Conservation (phyloP, 2,888 invertebrate genomes). For the Platycnemis pennipes region DNA sequence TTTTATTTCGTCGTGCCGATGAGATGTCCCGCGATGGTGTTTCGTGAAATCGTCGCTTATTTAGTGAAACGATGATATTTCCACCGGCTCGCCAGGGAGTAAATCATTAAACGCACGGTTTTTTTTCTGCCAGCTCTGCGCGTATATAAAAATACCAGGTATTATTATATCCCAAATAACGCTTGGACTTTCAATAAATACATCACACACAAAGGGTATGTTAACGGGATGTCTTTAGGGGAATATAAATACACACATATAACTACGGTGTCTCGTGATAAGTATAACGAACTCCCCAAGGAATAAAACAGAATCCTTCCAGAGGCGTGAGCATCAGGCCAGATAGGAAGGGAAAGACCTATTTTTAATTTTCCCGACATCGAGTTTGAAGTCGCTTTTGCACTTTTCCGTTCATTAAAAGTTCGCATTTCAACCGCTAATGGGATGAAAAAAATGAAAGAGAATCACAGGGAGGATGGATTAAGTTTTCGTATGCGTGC, state of each 20-base stretch:
- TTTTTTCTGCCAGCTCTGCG: neutral
- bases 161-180: constrained; percentile 11
- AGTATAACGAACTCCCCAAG: constrained; percentile 42
- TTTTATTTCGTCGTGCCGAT: constrained; percentile 38
- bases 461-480: constrained; percentile 2
- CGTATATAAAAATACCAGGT: neutral
- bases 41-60: constrained; percentile 57
- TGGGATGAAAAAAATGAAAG: constrained; percentile 17
- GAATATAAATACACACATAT: neutral
- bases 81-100: neutral
- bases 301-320: neutral
- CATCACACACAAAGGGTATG: neutral
- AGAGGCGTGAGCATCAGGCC: neutral
- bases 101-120: constrained; percentile 39
- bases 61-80: constrained; percentile 30
- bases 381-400: constrained; percentile 56
- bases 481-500: constrained; percentile 40
- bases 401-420: constrained; percentile 66
- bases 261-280: constrained; percentile 21
- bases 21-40: constrained; percentile 40
- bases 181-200: constrained; percentile 20
- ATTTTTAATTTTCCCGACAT: constrained; percentile 20
- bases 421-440: constrained; percentile 51
- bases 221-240: constrained; percentile 42
- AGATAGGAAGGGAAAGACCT: neutral